These are phyloP conservation scores for Lithobates pipiens DNA, from an alignment of 2,797 vertebrate genomes.

Conservation along the genomic window DNA sequence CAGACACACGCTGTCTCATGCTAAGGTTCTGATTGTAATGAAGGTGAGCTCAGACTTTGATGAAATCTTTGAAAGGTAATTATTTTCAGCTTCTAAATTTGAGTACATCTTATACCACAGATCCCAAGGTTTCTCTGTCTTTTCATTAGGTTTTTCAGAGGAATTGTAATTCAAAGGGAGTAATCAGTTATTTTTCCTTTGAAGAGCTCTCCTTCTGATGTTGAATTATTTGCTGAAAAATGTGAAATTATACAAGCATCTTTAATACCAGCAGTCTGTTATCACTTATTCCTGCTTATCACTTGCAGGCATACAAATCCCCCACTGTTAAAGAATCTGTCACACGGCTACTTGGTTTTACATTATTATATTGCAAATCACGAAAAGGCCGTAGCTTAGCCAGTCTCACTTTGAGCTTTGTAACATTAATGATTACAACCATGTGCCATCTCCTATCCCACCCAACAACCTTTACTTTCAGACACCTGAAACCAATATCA, in stretches of 20 bases:
- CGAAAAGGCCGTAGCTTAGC: background rate
- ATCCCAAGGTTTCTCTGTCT: constrained; percentile 6
- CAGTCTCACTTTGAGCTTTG: constrained; percentile 6
- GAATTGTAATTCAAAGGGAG: constrained; percentile 39
- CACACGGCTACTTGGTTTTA: constrained; percentile 41
- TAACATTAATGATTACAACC: constrained; percentile 42
- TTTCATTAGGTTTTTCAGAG: constrained; percentile 37
- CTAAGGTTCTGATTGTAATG: constrained; percentile 40
- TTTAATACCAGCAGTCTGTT: constrained; percentile 42
- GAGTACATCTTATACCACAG: constrained; percentile 24
- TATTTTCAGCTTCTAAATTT: constrained; percentile 42
- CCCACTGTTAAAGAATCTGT: constrained; percentile 47
- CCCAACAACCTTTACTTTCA: constrained; percentile 17
- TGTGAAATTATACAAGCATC: constrained; percentile 50
- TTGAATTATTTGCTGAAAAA: constrained; percentile 49
- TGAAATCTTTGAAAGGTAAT: constrained; percentile 40
- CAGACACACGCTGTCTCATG: background rate
- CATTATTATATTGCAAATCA: constrained; percentile 35
- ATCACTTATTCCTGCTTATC: constrained; percentile 50
- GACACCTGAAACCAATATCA: constrained; percentile 18
- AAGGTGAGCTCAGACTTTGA: constrained; percentile 47
- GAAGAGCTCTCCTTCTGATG: constrained; percentile 55
- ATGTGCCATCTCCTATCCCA: constrained; percentile 3
- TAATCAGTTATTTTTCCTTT: constrained; percentile 52
- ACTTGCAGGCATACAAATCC: constrained; percentile 37